Evolutionary conservation across 2,797 vertebrate genomes (phyloP).

Genomic region (Tachyglossus aculeatus): DNA sequence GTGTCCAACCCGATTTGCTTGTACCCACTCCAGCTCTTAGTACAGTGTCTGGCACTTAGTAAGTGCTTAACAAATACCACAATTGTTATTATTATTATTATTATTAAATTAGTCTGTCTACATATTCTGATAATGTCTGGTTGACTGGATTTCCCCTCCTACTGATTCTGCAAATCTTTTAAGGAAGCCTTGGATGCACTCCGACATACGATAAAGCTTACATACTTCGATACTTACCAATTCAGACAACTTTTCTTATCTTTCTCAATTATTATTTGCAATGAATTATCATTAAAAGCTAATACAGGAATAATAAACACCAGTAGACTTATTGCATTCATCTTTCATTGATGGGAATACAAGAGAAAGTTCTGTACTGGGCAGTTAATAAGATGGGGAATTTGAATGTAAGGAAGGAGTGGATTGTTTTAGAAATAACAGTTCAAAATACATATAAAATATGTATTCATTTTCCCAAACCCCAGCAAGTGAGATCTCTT

Average conservation of each 20-base stretch:
- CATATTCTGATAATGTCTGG: too few relatives aligned
- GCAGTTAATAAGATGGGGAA: background rate
- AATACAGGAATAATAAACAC: background rate
- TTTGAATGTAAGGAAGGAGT: background rate
- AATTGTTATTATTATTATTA: too few relatives aligned
- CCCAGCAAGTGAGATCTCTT: background rate
- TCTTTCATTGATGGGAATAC: background rate
- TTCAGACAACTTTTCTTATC: background rate
- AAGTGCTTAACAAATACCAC: too few relatives aligned
- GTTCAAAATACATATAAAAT: background rate
- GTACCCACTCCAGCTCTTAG: too few relatives aligned
- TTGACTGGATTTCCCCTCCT: too few relatives aligned
- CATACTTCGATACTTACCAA: background rate
- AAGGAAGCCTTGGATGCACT: too few relatives aligned
- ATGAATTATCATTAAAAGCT: background rate
- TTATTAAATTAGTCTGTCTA: too few relatives aligned
- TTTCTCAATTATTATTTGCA: background rate
- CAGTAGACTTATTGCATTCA: background rate
- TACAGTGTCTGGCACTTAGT: too few relatives aligned
- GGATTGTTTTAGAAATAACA: background rate
- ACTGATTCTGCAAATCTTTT: too few relatives aligned
- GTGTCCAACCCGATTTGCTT: too few relatives aligned
- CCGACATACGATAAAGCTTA: too few relatives aligned
- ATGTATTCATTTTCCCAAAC: background rate
- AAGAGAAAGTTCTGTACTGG: background rate